Conservation (phyloP, 2,888 invertebrate genomes). For the Teleogryllus oceanicus region DNA sequence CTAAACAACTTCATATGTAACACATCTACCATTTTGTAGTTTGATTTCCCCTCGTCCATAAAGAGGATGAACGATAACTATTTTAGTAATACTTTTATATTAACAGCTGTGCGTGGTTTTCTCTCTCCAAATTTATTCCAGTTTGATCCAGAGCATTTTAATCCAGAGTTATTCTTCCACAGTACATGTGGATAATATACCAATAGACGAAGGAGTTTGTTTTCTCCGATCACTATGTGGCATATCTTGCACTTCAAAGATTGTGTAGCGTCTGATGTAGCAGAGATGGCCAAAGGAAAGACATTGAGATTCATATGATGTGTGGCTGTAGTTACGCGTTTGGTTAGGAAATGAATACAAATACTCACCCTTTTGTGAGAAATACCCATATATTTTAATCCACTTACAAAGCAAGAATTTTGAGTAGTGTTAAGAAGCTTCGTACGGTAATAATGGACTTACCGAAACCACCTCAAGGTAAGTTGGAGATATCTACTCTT, state of each 20-base stretch:
- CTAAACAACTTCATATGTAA: too few species aligned
- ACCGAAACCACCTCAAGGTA: constrained; percentile 63
- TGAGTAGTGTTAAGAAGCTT: not conserved
- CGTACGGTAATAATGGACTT: constrained; percentile 48
- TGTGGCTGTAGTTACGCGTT: not conserved
- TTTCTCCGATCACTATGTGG: not conserved
- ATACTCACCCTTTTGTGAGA: not conserved
- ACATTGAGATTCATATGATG: constrained; percentile 5
- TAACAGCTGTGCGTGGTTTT: too few species aligned
- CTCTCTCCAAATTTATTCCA: too few species aligned
- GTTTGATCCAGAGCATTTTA: too few species aligned
- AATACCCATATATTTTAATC: not conserved
- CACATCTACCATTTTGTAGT: too few species aligned
- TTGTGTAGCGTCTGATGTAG: not conserved
- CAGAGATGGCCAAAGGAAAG: not conserved
- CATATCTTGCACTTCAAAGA: not conserved
- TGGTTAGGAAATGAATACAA: constrained; percentile 3
- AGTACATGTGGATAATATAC: too few species aligned
- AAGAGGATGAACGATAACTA: too few species aligned
- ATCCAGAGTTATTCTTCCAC: too few species aligned
- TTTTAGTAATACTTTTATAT: too few species aligned
- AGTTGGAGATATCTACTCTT: constrained; percentile 29
- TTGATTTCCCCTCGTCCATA: too few species aligned
- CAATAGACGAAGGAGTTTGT: too few species aligned
- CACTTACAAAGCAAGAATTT: not conserved